Percentiles rank a stretch among this genome's conserved stretches.
phyloP scores from a whole-genome alignment of 2,113 vertebrate genomes.

The Heterochromis multidens region DNA sequence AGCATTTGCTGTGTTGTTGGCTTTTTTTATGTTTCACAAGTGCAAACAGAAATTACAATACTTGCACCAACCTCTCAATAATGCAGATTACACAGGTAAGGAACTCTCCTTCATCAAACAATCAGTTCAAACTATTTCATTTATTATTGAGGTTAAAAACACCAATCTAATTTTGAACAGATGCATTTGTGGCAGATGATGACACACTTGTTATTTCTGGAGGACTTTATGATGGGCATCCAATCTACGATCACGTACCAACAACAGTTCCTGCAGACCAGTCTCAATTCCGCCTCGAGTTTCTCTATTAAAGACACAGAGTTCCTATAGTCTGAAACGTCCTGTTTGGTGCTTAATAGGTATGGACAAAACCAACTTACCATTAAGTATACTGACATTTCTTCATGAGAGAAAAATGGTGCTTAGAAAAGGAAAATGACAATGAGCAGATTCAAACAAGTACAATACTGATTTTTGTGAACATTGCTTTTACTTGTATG shows the following conservation, averaged over 20 bases:
- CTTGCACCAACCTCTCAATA: slow-evolving; percentile 71
- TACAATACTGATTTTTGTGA: background rate
- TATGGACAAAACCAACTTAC: background rate
- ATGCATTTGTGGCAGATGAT: slow-evolving; percentile 56
- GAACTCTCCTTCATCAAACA: background rate
- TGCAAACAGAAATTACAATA: slow-evolving; percentile 71
- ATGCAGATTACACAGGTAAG: slow-evolving; percentile 65
- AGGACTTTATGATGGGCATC: slow-evolving; percentile 74
- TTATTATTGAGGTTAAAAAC: background rate
- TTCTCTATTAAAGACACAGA: slow-evolving; percentile 54
- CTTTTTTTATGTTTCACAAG: slow-evolving; percentile 55
- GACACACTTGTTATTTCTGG: slow-evolving; percentile 76
- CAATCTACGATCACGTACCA: slow-evolving; percentile 51
- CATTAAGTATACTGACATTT: too few species aligned
- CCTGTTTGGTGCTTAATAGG: background rate
- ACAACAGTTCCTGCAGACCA: slow-evolving; percentile 15
- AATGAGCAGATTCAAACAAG: background rate
- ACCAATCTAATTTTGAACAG: slow-evolving; percentile 34
- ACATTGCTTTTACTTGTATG: background rate
- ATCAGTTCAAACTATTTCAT: background rate
- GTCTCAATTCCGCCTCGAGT: slow-evolving; percentile 68
- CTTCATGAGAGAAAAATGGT: background rate
- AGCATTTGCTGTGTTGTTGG: slow-evolving; percentile 49
- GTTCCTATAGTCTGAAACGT: background rate
- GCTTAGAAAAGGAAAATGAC: background rate